Conservation (phyloP, 1,140 invertebrate genomes). For the Ips nitidus region DNA sequence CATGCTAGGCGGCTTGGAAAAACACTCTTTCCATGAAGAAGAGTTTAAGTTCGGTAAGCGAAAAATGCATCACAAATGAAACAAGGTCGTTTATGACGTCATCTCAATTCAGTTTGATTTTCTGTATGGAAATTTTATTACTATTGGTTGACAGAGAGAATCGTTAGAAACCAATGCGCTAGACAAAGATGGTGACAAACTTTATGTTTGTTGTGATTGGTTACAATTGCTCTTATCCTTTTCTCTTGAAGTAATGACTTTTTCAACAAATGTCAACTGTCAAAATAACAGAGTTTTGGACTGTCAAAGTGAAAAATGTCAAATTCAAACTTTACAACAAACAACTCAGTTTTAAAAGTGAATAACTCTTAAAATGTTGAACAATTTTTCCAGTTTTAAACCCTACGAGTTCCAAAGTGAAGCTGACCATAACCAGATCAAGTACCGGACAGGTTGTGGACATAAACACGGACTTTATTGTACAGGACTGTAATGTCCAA, state of each 20-base stretch:
- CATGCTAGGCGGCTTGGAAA: constrained; percentile 73
- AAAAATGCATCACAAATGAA: background rate
- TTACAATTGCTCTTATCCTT: no score
- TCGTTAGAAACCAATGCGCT: no score
- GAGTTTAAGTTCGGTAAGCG: constrained; percentile 45
- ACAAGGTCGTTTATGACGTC: background rate
- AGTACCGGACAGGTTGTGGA: constrained; percentile 71
- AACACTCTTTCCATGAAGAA: constrained; percentile 70
- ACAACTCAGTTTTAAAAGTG: background rate
- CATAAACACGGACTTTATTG: constrained; percentile 71
- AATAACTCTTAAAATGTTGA: constrained; percentile 5
- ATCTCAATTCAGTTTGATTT: no score
- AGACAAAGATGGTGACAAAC: no score
- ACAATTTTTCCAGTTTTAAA: constrained; percentile 49
- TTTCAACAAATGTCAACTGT: background rate
- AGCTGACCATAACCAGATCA: constrained; percentile 75
- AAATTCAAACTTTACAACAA: no score
- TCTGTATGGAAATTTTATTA: no score
- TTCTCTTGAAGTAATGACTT: no score
- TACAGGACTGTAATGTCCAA: constrained; percentile 76
- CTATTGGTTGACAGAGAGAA: no score
- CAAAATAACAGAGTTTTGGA: no score
- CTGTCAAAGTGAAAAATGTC: no score
- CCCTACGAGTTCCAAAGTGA: constrained; percentile 69
- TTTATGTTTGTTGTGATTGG: no score